Evolutionary conservation across 2,113 vertebrate species (phyloP).

Genomic region (Antechinus stuartii): DNA sequence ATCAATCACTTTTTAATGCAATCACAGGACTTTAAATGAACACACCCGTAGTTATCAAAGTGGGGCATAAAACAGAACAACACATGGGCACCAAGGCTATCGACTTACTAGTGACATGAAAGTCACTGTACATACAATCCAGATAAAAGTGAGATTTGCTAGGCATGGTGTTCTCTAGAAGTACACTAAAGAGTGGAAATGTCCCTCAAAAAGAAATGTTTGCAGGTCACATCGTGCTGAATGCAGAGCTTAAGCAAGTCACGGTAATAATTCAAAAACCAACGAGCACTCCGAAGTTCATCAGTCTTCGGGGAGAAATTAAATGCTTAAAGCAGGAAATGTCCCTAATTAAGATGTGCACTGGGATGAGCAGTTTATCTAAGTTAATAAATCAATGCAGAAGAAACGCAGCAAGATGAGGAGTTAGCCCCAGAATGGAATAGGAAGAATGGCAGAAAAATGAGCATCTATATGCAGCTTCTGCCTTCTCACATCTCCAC

Average conservation of each 20-base stretch:
- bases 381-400: background rate
- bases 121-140: background rate
- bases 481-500: background rate
- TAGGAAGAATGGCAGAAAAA: background rate
- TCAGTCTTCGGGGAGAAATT: background rate
- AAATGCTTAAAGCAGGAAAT: background rate
- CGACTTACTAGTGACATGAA: background rate
- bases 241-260: background rate
- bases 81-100: background rate
- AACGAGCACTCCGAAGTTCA: background rate
- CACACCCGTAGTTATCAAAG: background rate
- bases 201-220: background rate
- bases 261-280: background rate
- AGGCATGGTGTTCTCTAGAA: no score
- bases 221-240: background rate
- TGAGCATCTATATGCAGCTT: background rate
- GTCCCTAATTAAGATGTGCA: background rate
- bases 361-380: background rate
- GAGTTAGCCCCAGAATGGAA: background rate
- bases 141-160: no score
- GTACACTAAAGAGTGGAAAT: background rate
- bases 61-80: background rate
- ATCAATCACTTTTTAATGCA: background rate
- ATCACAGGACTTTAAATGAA: background rate
- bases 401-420: background rate